Evolutionary conservation across 2,797 vertebrate genomes (phyloP).

Genomic region (Pantherophis vulpinus): DNA sequence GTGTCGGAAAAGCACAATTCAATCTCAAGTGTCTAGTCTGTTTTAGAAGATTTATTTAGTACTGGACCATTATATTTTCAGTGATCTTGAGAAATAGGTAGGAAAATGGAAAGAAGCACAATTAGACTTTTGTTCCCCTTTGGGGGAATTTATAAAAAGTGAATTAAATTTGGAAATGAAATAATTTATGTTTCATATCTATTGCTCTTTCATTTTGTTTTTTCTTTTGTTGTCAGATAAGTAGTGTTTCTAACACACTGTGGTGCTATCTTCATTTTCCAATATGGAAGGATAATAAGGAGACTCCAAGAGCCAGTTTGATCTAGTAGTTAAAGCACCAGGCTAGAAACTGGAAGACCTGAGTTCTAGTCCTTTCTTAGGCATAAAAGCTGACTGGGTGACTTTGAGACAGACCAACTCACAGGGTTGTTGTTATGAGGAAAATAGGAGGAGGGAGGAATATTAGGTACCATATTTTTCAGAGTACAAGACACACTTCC

Average conservation of each 20-base stretch:
- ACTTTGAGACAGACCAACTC: neutral
- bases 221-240: neutral
- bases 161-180: neutral
- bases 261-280: neutral
- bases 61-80: neutral
- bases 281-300: neutral
- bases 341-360: neutral
- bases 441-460: neutral
- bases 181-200: neutral
- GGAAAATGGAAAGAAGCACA: neutral
- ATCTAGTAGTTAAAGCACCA: neutral
- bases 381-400: neutral
- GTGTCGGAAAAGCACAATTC: neutral
- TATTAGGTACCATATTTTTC: neutral
- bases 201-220: neutral
- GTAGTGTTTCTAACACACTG: neutral
- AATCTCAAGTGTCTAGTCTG: neutral
- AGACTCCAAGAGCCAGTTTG: neutral
- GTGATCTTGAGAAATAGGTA: neutral
- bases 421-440: neutral
- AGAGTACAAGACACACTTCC: too few relatives aligned
- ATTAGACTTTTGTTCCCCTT: neutral
- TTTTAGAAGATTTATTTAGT: neutral
- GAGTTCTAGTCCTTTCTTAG: neutral
- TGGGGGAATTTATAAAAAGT: neutral